Conservation (phyloP, 2,797 vertebrate species). For the Sebastes hopkinsi region DNA sequence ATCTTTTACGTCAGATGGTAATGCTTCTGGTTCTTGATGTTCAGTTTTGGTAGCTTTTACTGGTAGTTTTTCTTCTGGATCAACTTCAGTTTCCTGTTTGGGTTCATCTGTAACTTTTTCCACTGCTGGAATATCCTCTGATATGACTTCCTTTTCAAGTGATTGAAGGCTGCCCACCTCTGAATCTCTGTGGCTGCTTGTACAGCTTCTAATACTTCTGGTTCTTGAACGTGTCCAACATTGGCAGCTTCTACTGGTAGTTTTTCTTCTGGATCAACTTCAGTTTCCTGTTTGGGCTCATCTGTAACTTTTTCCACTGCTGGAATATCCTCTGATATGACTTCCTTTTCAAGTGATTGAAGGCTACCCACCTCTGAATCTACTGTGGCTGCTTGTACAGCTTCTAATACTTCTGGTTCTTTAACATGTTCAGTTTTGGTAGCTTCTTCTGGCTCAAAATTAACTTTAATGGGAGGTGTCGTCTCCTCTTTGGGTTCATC, state of each 20-base stretch:
- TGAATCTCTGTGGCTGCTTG: conserved; percentile 1
- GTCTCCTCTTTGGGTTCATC: conserved; percentile 12
- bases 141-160: conserved; percentile 17
- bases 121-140: not conserved
- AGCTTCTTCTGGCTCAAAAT: not conserved
- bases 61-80: not conserved
- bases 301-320: conserved; percentile 15
- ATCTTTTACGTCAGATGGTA: not conserved
- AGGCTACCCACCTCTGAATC: not conserved
- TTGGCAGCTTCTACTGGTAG: not conserved
- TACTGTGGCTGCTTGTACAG: conserved; percentile 13
- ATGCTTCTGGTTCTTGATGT: conserved; percentile 11
- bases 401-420: not conserved
- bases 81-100: not conserved
- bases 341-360: conserved; percentile 22
- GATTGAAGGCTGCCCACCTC: not conserved
- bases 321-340: not conserved
- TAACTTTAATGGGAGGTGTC: not conserved
- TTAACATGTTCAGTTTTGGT: not conserved
- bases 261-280: not conserved
- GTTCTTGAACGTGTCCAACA: not conserved
- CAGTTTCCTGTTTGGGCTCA: conserved; percentile 13
- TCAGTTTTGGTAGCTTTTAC: not conserved
- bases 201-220: conserved; percentile 1
- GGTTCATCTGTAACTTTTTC: conserved; percentile 34